Conservation (phyloP, 2,888 invertebrate species). For the Coecobrya sp. region DNA sequence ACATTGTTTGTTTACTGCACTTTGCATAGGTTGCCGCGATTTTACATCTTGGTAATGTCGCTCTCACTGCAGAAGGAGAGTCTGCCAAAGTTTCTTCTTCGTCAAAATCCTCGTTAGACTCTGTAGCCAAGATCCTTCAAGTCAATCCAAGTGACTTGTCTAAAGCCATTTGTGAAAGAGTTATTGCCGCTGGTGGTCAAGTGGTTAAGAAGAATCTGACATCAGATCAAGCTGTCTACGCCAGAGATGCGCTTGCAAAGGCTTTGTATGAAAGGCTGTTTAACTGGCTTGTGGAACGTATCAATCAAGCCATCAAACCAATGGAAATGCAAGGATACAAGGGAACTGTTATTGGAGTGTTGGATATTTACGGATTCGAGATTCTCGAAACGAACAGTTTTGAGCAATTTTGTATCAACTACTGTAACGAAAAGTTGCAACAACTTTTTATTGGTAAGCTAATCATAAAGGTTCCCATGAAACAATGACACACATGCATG, state of each 20-base stretch:
- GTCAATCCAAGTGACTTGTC: slow-evolving; percentile 91
- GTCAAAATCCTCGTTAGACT: slow-evolving; percentile 84
- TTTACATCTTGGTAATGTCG: slow-evolving; percentile 92
- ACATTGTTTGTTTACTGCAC: slow-evolving; percentile 28
- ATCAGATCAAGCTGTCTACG: slow-evolving; percentile 91
- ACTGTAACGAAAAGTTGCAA: slow-evolving; percentile 99
- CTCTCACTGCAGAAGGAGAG: slow-evolving; percentile 83
- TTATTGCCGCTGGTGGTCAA: slow-evolving; percentile 97
- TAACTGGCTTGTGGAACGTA: slow-evolving; percentile 91
- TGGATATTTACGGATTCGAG: slow-evolving; percentile 99
- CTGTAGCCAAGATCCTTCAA: slow-evolving; percentile 89
- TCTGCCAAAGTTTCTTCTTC: slow-evolving; percentile 81
- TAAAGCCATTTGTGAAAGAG: slow-evolving; percentile 94
- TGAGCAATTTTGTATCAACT: slow-evolving; percentile 99
- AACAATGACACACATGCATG: slow-evolving; percentile 28
- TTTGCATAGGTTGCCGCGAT: slow-evolving; percentile 92
- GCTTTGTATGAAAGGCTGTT: slow-evolving; percentile 91
- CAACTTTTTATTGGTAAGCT: slow-evolving; percentile 96
- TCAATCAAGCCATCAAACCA: slow-evolving; percentile 95
- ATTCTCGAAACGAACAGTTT: slow-evolving; percentile 99
- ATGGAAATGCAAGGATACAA: slow-evolving; percentile 88
- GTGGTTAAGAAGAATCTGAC: slow-evolving; percentile 97
- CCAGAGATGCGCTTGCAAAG: slow-evolving; percentile 91
- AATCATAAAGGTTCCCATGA: slow-evolving; percentile 32
- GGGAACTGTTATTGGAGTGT: slow-evolving; percentile 96